Evolutionary conservation across 2,888 invertebrate species (phyloP).

Genomic region (Sepioteuthis lessoniana): DNA sequence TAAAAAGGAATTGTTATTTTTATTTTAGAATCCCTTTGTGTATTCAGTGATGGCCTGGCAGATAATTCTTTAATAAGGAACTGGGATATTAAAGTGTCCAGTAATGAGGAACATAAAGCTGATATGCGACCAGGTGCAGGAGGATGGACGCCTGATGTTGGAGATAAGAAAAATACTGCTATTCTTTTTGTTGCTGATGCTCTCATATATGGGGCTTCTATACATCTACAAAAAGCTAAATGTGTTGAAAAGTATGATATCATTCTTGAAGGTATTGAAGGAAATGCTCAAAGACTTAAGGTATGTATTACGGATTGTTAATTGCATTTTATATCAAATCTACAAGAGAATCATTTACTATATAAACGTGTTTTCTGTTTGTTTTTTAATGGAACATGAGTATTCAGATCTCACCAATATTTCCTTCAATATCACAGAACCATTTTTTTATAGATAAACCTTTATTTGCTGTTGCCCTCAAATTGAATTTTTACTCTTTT

Average conservation of each 20-base stretch:
- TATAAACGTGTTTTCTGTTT: no score
- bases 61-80: conserved; percentile 34
- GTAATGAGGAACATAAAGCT: conserved; percentile 35
- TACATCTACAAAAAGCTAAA: neutral
- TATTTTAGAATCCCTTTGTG: conserved; percentile 23
- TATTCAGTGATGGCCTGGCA: conserved; percentile 35
- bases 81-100: conserved; percentile 39
- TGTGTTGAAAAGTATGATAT: conserved; percentile 36
- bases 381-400: no score
- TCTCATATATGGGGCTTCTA: neutral
- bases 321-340: no score
- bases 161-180: conserved; percentile 24
- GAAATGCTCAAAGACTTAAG: neutral
- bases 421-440: no score
- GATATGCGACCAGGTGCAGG: neutral
- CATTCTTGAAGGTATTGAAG: neutral
- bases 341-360: no score
- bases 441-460: no score
- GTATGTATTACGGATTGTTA: neutral
- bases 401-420: no score
- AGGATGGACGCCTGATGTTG: conserved; percentile 5
- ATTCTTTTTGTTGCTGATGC: conserved; percentile 40
- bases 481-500: no score
- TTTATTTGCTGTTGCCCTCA: no score
- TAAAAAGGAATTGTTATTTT: neutral